Base-by-base conservation (phyloP, 2,797 vertebrate genomes). In the Brachyalestes nurse region DNA sequence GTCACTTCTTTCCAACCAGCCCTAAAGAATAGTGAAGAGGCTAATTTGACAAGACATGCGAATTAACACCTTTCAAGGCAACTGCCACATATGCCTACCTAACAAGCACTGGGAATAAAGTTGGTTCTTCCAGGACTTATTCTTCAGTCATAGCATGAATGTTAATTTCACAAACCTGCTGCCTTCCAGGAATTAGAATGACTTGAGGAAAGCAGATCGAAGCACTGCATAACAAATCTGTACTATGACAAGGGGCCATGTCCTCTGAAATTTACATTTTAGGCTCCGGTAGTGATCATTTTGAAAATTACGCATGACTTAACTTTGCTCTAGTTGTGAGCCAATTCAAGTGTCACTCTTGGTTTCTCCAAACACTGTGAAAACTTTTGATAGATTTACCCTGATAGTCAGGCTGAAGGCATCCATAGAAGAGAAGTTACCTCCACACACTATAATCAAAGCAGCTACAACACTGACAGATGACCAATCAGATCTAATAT, bases 41-140 rank as follows among this genome's bases (percentile, higher is more conserved):
- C 87, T 87, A 89, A 91, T 91, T 86, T 83, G 82, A 89, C 73
- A 85, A 86, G 84, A 87, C 84, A 82, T 86, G 90, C 84, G 61
- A 88, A 89, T 89, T 85, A 89, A 90, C 83, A 87, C 5, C 79
- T 87, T 87, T 87, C 81, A 86, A 86, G 86, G 87, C 74, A 81
- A 73, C 65, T 77, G 87, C 82, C 83, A 84, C 81, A 78, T 75
- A 60, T 80, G 62, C 72, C 25, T 78, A 71, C n/a, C 66, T 75
- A 72, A 79, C 80, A 42, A 69, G 57, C 70, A 70, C 71, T 75
- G 28, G 25, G 45, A 74, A 84, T 81, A 55, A 81, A 78, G 77
- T 77, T 73, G 28, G 64, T 77, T 82, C 64, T 51, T 45, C n/a
- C 40, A 72, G 81, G 78, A 38, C 75, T 49, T 2, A 6, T 78